Base-by-base conservation (phyloP, 2,888 invertebrate genomes). In the Cotesia congregata region DNA sequence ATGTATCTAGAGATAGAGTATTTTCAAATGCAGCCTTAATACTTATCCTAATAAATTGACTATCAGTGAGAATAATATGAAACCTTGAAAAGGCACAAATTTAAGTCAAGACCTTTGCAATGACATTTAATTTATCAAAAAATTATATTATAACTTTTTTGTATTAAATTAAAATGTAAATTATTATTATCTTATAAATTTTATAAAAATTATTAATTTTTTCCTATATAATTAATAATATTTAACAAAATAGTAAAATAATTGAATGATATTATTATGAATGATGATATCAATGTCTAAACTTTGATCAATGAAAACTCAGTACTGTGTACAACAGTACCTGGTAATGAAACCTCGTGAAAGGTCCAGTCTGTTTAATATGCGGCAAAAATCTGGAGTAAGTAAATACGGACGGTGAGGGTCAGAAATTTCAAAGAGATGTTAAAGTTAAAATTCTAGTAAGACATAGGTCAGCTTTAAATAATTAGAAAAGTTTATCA, bases 211-310 rank as follows among this genome's bases (percentile, higher is more conserved):
- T 20, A 20, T 1, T 1, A 20, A 20, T 20, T 20, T 20, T 20
- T 20, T 20, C 20, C 2, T 20, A 20, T 1, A 20, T 20, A 20
- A 20, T 20, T 20, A 20, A 20, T 20, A 20, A 20, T 20, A 20
- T 20, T 20, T 1, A 1, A 20, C 1, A 20, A 20, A 20, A 20
- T 20, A n/a, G n/a, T 1, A 62, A 62, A n/a, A 15, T n/a, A 17
- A 17, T 20, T 38, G 6, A 6, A 6, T 61, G 1, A 38, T 69
- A 67, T 67, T 9, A 50, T 69, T 12, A 7, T 6, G 6, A 7
- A 30, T 60, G 30, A 70, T 20, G 61, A 60, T 70, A n/a, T 39
- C 60, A 60, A 59, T 69, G 50, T 30, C 6, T 40, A 40, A 6
- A 15, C 15, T 41, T 17, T n/a, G 12, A 6, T 30, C 65, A 65